Base-by-base conservation (phyloP, 1,140 invertebrate genomes). In the Thrips palmi region DNA sequence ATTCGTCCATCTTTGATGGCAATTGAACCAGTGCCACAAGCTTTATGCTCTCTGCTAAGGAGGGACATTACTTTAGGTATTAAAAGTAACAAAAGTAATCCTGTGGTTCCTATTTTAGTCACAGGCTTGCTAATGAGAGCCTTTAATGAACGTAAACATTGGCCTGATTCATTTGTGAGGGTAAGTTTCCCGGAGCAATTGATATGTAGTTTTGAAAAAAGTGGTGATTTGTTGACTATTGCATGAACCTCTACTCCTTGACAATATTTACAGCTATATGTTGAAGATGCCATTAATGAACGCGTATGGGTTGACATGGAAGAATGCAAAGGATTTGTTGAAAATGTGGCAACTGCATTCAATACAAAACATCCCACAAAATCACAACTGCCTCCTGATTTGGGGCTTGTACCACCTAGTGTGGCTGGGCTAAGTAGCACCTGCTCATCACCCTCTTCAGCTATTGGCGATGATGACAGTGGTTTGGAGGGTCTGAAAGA, bases 241-340 rank as follows among this genome's bases (percentile, higher is more conserved):
- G 28, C 39, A 30, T 31, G 25, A 24, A 24, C 14, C 2, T 22
- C 19, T 14, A 34, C 40, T 38, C 33, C 49, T 29, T 20, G n/a
- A 30, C 25, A 18, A 43, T 46, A 46, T 50, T 58, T 68, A 4
- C 48, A 88, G 73, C 65, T 87, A 0, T 97, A 88, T 53, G 74
- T 96, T 38, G 91, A 97, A 52, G 92, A 97, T 64, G 84, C 88
- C 3, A 55, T 91, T 1, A 84, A 83, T 33, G 91, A 97, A 49
- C 60, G 89, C 34, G 66, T 82, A 37, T 97, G 91, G 88, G 82
- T 94, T 5, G 91, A 96, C 53, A 74, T 80, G 48, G 72, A 85
- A 7, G 80, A 88, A 54, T 94, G 88, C 56, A 80, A 83, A 53
- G 73, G 74, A 21, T 85, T 94, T 61, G 81, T 92, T 1, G 87